Conservation (phyloP, 2,797 vertebrate species). For the Oreochromis mossambicus region DNA sequence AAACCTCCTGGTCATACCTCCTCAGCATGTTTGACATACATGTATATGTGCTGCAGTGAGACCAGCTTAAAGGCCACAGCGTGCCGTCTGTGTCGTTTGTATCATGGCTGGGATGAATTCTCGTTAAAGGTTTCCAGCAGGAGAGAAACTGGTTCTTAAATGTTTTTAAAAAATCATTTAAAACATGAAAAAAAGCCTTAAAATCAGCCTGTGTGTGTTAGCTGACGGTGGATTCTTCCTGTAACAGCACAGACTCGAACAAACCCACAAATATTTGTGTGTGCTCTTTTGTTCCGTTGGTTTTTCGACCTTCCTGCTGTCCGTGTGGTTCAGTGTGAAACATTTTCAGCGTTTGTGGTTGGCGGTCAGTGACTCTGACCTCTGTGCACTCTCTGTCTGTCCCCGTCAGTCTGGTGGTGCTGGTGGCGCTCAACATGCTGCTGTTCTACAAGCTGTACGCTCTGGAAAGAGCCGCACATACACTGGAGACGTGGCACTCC, state of each 20-base stretch:
- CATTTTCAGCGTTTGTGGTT: not conserved
- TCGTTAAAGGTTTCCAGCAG: not conserved
- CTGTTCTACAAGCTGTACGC: slow-evolving; percentile 91
- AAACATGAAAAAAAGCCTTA: fast-evolving
- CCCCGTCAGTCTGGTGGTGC: slow-evolving; percentile 79
- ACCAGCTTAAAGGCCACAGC: not conserved
- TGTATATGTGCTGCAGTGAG: not conserved
- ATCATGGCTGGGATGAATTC: not conserved
- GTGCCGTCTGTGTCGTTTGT: fast-evolving
- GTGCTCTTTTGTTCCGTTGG: not conserved
- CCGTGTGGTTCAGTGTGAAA: not conserved
- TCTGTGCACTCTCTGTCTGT: not conserved
- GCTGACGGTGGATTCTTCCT: slow-evolving; percentile 21
- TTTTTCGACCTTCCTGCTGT: not conserved
- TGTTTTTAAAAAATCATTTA: not conserved
- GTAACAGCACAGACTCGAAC: not conserved
- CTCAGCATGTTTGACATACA: not conserved
- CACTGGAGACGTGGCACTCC: slow-evolving; percentile 89
- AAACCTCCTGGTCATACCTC: not conserved
- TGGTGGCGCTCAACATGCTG: slow-evolving; percentile 88
- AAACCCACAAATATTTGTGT: not conserved
- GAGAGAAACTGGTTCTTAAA: not conserved
- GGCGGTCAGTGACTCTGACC: fast-evolving
- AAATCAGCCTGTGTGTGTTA: not conserved
- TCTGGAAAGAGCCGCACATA: slow-evolving; percentile 86